Evolutionary conservation across 1,140 invertebrate species (phyloP), one percentile per base, ranked within the genome.

Genomic region (Anoplolepis gracilipes): DNA sequence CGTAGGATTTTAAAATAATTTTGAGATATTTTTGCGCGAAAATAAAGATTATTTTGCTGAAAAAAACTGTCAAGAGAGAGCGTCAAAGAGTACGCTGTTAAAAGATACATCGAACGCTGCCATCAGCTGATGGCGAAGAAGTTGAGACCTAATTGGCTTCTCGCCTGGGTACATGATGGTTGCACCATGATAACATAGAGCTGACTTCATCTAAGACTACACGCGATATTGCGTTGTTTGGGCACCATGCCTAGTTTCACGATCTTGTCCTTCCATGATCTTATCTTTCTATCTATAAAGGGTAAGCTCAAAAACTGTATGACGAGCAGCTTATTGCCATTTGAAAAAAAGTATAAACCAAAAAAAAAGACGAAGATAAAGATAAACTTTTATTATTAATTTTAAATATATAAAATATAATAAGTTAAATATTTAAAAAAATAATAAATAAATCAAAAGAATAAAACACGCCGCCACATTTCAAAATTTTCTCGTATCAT

Each of bases 161-260:
- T 75, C 30, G n/a, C 7, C 22, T 75, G 33, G 53, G 36, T 53
- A 59, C 57, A 59, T 6, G 28, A 8, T 16, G 70, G 53, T 75
- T 57, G 49, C n/a, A 59, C 16, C 13, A n/a, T 28, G 53, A 75
- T 59, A 75, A 22, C 53, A 75, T 75, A 30, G 72, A 75, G 53
- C 16, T 8, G 13, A 10, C 5, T 28, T 76, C 30, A 76, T 30
- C 55, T 30, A 76, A 39, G n/a, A 36, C 33, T 75, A 57, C 33
- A 59, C 36, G 33, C 33, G 33, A 77, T 77, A 64, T 39, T 30
- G 39, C 57, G 6, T 77, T 62, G 59, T 11, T 46, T 16, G 2
- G 42, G 25, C 16, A 42, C 19, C 19, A 62, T 77, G 8, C 28
- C 10, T 30, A 19, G 28, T 62, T 6, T 28, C 11, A 10, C 57